These are phyloP conservation scores for Chaetodon trifasciatus DNA, from an alignment of 2,797 vertebrate species.

Conservation along the genomic window DNA sequence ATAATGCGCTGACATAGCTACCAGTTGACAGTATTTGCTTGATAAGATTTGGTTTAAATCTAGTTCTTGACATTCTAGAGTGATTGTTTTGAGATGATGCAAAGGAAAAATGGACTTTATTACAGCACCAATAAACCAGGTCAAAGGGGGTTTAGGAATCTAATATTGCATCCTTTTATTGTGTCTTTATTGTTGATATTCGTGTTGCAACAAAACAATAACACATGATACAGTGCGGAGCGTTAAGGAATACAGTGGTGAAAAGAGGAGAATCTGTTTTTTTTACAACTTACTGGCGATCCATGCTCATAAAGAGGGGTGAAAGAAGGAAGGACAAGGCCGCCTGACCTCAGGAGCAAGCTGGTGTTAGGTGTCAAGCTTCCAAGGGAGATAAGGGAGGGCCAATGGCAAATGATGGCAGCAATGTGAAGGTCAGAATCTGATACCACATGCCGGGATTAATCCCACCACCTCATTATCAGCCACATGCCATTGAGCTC, in stretches of 20 bases:
- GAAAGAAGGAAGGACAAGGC: not conserved
- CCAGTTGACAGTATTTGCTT: not conserved
- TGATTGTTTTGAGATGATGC: not conserved
- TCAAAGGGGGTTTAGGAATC: not conserved
- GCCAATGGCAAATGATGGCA: constrained; percentile 9
- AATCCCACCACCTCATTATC: not conserved
- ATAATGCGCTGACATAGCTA: not conserved
- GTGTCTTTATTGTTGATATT: not conserved
- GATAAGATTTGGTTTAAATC: not conserved
- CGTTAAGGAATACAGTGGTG: not conserved
- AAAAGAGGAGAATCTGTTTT: not conserved
- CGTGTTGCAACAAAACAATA: not conserved
- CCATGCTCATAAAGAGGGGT: not conserved
- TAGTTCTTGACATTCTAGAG: not conserved
- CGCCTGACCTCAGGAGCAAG: not conserved
- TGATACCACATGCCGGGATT: not conserved
- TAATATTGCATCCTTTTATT: not conserved
- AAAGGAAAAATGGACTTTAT: constrained; percentile 2
- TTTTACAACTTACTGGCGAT: not conserved
- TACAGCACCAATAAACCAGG: not conserved
- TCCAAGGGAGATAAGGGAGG: not conserved
- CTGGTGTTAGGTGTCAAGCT: not conserved
- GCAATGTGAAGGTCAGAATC: constrained; percentile 5
- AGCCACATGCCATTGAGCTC: not conserved
- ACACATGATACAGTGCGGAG: not conserved